These are phyloP conservation scores for Gerris lacustris DNA, from an alignment of 2,888 invertebrate genomes.

Conservation along the genomic window DNA sequence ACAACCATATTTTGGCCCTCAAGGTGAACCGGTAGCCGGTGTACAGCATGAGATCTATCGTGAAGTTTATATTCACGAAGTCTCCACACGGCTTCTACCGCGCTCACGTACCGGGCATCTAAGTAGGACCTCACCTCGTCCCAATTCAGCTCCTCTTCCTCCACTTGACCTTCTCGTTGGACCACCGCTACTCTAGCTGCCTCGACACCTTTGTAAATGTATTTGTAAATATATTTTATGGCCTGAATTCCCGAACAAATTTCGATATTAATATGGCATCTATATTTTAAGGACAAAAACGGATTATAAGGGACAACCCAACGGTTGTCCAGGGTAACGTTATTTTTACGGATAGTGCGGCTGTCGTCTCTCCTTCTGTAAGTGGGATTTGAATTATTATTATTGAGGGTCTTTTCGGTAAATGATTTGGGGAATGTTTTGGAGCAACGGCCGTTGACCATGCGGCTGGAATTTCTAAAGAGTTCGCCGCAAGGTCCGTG, in stretches of 20 bases:
- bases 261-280: neutral
- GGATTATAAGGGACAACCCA: neutral
- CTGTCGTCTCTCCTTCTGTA: neutral
- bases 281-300: neutral
- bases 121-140: conserved; percentile 2
- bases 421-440: neutral
- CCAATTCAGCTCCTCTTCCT: neutral
- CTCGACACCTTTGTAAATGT: neutral
- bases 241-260: neutral
- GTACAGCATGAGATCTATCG: neutral
- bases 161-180: neutral
- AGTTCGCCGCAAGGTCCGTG: neutral
- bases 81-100: neutral
- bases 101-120: neutral
- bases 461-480: neutral
- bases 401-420: neutral
- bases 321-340: neutral
- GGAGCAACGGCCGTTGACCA: neutral
- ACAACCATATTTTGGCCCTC: neutral
- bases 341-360: neutral
- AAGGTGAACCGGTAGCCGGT: neutral
- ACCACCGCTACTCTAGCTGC: neutral
- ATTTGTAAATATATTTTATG: neutral
- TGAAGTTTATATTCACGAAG: neutral
- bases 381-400: neutral